Evolutionary conservation across 2,797 vertebrate species (phyloP).

Genomic region (Anisognathus igniventris): DNA sequence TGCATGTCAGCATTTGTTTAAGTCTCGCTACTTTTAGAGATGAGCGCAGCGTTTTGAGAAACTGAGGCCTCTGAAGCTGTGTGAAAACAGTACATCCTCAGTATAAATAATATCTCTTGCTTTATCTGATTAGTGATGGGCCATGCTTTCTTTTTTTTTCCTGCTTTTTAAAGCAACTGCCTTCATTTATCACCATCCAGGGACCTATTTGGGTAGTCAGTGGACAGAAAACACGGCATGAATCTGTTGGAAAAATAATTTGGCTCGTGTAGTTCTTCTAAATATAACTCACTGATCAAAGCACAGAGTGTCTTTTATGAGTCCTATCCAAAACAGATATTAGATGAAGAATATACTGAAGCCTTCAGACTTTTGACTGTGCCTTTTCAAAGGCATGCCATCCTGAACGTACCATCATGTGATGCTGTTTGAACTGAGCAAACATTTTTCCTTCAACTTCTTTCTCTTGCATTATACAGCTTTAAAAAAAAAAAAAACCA

Average conservation of each 20-base stretch:
- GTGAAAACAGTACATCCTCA: background rate
- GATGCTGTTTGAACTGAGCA: conserved; percentile 54
- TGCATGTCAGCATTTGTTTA: conserved; percentile 22
- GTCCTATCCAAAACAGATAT: conserved; percentile 32
- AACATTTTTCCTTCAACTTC: conserved; percentile 42
- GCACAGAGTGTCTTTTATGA: background rate
- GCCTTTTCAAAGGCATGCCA: conserved; percentile 56
- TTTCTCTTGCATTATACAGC: background rate
- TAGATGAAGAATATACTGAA: conserved; percentile 35
- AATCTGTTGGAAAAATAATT: conserved; percentile 53
- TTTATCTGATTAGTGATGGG: conserved; percentile 39
- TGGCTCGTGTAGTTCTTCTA: conserved; percentile 15
- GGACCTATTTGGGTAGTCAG: conserved; percentile 21
- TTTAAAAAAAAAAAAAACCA: background rate
- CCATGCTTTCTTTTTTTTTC: background rate
- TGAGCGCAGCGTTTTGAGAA: background rate
- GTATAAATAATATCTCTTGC: background rate
- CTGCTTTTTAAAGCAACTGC: background rate
- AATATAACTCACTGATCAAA: conserved; percentile 62
- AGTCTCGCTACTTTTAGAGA: background rate
- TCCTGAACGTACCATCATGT: conserved; percentile 8
- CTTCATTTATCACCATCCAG: conserved; percentile 28
- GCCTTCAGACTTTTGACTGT: conserved; percentile 37
- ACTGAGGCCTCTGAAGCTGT: background rate
- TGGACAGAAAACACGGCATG: conserved; percentile 51